phyloP scores from a whole-genome alignment of 2,797 vertebrate species.

The Lutjanus argentimaculatus region DNA sequence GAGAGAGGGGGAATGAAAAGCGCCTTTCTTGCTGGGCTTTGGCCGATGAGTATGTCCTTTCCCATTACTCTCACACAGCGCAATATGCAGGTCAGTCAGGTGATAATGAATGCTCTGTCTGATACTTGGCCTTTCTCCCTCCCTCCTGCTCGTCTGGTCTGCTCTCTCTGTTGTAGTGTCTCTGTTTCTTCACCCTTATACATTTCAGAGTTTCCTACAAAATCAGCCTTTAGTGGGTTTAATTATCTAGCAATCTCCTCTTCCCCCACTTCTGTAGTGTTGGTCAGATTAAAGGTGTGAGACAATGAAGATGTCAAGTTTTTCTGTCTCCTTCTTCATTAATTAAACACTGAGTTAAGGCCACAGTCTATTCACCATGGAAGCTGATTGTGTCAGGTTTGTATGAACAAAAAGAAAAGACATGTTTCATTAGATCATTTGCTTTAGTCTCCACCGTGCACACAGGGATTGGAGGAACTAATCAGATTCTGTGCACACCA shows the following conservation, averaged over 20 bases:
- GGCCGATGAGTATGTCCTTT: constrained; percentile 80
- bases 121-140: constrained; percentile 69
- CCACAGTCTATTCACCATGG: not conserved
- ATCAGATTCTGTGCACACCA: constrained; percentile 51
- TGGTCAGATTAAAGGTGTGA: constrained; percentile 30
- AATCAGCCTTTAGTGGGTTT: constrained; percentile 40
- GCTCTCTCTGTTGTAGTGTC: constrained; percentile 33
- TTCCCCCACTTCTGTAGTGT: constrained; percentile 16
- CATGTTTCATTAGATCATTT: constrained; percentile 34
- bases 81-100: constrained; percentile 79
- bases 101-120: constrained; percentile 83
- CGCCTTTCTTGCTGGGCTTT: constrained; percentile 68
- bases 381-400: constrained; percentile 28
- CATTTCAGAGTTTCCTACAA: constrained; percentile 10
- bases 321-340: constrained; percentile 26
- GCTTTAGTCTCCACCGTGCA: constrained; percentile 14
- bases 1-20: constrained; percentile 64
- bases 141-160: constrained; percentile 56
- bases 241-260: constrained; percentile 48
- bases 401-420: constrained; percentile 30
- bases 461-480: constrained; percentile 39
- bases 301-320: constrained; percentile 38
- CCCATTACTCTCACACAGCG: constrained; percentile 80
- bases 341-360: constrained; percentile 41
- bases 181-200: constrained; percentile 39